A percentile compares a stretch with the other conserved stretches of the same genome.
phyloP scores from a whole-genome alignment of 64 coral and sea anemone species.

The Actinia tenebrosa region DNA sequence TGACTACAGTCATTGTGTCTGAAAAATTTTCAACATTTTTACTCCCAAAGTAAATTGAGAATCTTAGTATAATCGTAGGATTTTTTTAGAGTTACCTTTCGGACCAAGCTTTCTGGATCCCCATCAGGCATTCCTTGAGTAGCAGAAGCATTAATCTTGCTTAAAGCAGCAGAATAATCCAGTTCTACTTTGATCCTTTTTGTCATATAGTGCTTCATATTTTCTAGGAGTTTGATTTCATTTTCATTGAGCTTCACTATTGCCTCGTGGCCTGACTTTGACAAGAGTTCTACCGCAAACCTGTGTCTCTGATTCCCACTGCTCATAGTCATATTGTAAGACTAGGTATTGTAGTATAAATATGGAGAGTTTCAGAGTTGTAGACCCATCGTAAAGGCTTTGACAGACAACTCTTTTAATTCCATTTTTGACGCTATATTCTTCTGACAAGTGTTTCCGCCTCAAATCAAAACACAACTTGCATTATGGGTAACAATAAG shows the following conservation, averaged over 20 bases:
- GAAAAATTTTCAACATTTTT: neutral
- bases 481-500: neutral
- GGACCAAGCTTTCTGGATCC: constrained; percentile 52
- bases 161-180: constrained; percentile 71
- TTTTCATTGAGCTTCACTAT: constrained; percentile 66
- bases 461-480: neutral
- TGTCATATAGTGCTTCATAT: constrained; percentile 56
- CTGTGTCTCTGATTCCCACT: constrained; percentile 20
- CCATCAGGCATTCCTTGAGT: constrained; percentile 40
- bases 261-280: constrained; percentile 78
- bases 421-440: neutral
- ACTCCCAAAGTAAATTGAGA: too few species aligned
- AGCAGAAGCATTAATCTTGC: constrained; percentile 68
- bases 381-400: neutral
- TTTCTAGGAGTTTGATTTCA: constrained; percentile 76
- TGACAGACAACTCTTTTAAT: neutral
- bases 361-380: neutral
- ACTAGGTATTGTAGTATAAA: neutral
- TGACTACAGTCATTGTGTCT: neutral
- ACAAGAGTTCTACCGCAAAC: constrained; percentile 68
- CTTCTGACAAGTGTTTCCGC: neutral
- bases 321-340: neutral
- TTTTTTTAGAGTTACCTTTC: constrained; percentile 46
- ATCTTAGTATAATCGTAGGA: too few species aligned
- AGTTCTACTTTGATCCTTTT: constrained; percentile 69